A percentile compares a stretch with the other conserved stretches of the same genome.
These are phyloP conservation scores for Mungos mungo DNA, from an alignment of 2,113 vertebrate species.

Conservation along the genomic window DNA sequence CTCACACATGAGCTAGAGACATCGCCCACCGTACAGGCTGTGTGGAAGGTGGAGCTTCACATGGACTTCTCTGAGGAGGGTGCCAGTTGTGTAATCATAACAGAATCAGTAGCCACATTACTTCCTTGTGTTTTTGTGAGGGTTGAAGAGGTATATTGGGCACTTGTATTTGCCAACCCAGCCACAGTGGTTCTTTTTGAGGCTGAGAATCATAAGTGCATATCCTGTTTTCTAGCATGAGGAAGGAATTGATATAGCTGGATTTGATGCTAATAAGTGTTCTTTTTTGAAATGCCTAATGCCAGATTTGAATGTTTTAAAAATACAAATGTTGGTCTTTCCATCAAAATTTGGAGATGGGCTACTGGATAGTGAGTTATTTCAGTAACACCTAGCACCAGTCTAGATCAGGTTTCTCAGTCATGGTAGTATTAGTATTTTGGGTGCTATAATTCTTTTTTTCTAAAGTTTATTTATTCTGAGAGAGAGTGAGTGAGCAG, in stretches of 20 bases:
- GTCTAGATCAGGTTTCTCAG: not conserved
- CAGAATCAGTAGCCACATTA: not conserved
- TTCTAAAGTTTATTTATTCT: too few relatives aligned
- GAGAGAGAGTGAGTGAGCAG: too few relatives aligned
- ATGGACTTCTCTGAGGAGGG: not conserved
- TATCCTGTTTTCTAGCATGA: not conserved
- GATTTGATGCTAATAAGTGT: not conserved
- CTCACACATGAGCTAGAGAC: not conserved
- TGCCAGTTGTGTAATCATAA: not conserved
- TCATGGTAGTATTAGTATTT: not conserved
- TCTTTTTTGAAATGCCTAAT: not conserved
- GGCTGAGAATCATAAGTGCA: not conserved
- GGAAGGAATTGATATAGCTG: not conserved
- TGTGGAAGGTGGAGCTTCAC: not conserved
- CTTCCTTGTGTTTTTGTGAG: not conserved
- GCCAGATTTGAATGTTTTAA: not conserved
- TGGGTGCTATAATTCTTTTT: too few relatives aligned
- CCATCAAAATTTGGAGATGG: not conserved
- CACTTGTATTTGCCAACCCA: not conserved
- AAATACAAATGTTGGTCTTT: not conserved
- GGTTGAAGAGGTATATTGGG: not conserved
- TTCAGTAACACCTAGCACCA: not conserved
- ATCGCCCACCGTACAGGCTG: accelerated
- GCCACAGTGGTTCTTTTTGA: not conserved
- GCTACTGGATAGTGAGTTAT: not conserved